Evolutionary conservation across 2,888 invertebrate species (phyloP), one percentile per base, ranked within the genome.

Genomic region (Eristalinus sepulchralis): DNA sequence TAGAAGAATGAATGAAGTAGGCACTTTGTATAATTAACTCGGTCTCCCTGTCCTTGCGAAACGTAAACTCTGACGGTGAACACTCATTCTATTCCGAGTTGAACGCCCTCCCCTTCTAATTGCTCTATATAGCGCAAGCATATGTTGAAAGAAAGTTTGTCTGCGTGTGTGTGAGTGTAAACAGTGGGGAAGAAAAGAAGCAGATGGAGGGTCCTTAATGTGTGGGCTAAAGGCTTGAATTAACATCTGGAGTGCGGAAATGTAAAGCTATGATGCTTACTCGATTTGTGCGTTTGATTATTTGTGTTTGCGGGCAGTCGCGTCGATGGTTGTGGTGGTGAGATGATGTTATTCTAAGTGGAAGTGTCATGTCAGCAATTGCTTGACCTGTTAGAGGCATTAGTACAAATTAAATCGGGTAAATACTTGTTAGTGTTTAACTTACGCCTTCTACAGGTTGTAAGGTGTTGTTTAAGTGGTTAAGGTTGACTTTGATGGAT

Each of bases 191-290:
- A 47, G 8, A 47, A 17, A 47, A 47, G 17, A 47, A 47, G 47
- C n/a, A 47, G 47, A 17, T 47, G 6, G 34, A 20, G 31, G 17
- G 66, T 84, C 81, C 72, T 76, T 81, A 85, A 81, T 77, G 72
- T 77, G 81, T 81, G 72, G 72, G 68, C 63, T 82, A 68, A 77
- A 82, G 64, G 81, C 70, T 78, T 82, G 55, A 59, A 82, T 82
- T 82, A 82, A 78, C 81, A 77, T 77, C 77, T 81, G 81, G 72
- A 85, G 85, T 81, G 85, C 76, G 81, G 81, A 82, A 85, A 85
- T 77, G 67, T 77, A 67, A 85, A 85, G 77, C 76, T 72, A 72
- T 68, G 77, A 72, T 68, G 53, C 73, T 82, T 82, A 82, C 77
- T 85, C 68, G 82, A 85, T 85, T 78, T 78, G 81, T 82, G 73